Evolutionary conservation across 2,888 invertebrate genomes (phyloP).

Genomic region (Leptothorax acervorum): DNA sequence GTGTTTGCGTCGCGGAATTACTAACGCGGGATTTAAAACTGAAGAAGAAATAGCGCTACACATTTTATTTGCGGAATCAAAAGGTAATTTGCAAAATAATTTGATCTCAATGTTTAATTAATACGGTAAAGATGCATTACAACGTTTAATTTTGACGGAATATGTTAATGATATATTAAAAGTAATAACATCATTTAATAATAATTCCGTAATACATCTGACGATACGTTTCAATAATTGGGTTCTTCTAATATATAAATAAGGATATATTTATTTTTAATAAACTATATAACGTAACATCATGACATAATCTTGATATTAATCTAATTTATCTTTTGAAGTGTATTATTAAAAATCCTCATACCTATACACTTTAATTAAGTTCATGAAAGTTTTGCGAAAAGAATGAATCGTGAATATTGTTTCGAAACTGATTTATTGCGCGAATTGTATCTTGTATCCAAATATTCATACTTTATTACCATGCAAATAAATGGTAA

Average conservation of each 20-base stretch:
- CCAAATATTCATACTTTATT: conserved; percentile 43
- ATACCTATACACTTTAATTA: neutral
- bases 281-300: neutral
- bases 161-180: neutral
- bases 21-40: conserved; percentile 67
- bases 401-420: neutral
- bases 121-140: neutral
- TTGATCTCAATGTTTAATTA: neutral
- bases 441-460: neutral
- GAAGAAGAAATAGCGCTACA: conserved; percentile 42
- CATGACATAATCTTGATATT: neutral
- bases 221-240: neutral
- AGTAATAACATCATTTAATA: neutral
- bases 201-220: neutral
- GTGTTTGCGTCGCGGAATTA: conserved; percentile 66
- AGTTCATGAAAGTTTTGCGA: neutral
- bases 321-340: neutral
- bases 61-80: neutral
- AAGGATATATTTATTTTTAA: conserved; percentile 15
- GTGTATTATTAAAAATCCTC: neutral
- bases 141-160: neutral
- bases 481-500: conserved; percentile 45
- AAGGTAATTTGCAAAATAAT: neutral
- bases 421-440: neutral
- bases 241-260: neutral